These are phyloP conservation scores for Lithophane leautieri DNA, from an alignment of 2,888 invertebrate genomes.

Conservation along the genomic window DNA sequence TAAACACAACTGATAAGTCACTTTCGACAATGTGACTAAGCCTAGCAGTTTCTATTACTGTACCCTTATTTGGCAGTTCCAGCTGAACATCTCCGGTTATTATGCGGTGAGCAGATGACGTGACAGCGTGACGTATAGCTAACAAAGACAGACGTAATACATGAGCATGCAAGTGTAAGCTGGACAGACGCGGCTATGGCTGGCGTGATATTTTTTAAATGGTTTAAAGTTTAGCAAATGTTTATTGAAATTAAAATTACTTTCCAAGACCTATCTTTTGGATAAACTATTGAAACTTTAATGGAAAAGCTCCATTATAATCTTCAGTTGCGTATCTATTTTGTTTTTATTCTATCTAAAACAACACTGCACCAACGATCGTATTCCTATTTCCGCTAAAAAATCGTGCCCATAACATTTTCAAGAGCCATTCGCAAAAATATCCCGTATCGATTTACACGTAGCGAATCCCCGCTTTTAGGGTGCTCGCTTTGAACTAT, in stretches of 20 bases:
- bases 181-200: not conserved
- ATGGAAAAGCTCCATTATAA: not conserved
- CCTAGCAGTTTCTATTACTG: not conserved
- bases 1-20: not conserved
- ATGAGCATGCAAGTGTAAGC: slow-evolving; percentile 41
- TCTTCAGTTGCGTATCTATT: no score
- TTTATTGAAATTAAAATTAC: not conserved
- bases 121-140: slow-evolving; percentile 51
- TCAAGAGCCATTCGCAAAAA: slow-evolving; percentile 39
- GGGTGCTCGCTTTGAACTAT: slow-evolving; percentile 45
- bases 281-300: not conserved
- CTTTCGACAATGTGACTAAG: not conserved
- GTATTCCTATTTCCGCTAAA: slow-evolving; percentile 22
- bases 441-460: slow-evolving; percentile 41
- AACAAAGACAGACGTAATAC: slow-evolving; percentile 59
- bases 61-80: slow-evolving; percentile 10
- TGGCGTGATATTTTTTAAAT: slow-evolving; percentile 16
- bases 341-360: slow-evolving; percentile 1
- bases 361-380: not conserved
- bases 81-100: slow-evolving; percentile 41
- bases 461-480: slow-evolving; percentile 12
- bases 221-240: not conserved
- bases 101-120: slow-evolving; percentile 31
- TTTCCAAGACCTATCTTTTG: not conserved
- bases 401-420: slow-evolving; percentile 25